These are phyloP conservation scores for Aeoliscus strigatus DNA, from an alignment of 2,797 vertebrate species.

Conservation along the genomic window DNA sequence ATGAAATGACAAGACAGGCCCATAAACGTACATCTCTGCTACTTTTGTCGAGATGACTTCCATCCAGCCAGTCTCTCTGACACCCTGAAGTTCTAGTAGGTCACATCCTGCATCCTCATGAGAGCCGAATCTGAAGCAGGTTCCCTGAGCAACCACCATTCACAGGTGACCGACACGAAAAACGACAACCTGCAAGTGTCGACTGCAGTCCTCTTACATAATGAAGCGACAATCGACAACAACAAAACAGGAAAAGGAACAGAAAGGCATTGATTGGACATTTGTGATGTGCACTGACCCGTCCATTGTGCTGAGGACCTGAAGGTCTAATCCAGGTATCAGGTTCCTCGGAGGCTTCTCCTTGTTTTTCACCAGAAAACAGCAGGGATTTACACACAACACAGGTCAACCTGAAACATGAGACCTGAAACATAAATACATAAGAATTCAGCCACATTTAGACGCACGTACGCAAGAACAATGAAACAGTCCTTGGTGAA, in stretches of 20 bases:
- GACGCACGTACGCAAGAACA: neutral
- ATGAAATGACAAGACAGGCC: no score
- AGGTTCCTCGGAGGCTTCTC: conserved; percentile 14
- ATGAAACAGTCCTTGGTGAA: no score
- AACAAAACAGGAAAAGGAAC: neutral
- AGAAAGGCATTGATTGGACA: neutral
- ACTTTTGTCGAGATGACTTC: no score
- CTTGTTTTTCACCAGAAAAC: conserved; percentile 10
- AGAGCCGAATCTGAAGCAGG: no score
- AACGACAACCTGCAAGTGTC: neutral
- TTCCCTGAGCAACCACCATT: neutral
- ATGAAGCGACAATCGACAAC: neutral
- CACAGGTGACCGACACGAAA: conserved; percentile 7
- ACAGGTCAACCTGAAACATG: neutral
- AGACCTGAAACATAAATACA: neutral
- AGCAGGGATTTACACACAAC: conserved; percentile 2
- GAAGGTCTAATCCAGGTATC: conserved; percentile 1
- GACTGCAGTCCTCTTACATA: neutral
- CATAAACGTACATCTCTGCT: no score
- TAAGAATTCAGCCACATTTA: neutral
- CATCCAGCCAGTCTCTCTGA: conserved; percentile 28
- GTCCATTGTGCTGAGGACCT: conserved; percentile 38
- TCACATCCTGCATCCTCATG: conserved; percentile 23
- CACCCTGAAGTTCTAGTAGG: conserved; percentile 13
- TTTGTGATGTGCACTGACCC: conserved; percentile 31